Evolutionary conservation across 2,113 vertebrate genomes (phyloP).

Genomic region (Chloebia gouldiae): DNA sequence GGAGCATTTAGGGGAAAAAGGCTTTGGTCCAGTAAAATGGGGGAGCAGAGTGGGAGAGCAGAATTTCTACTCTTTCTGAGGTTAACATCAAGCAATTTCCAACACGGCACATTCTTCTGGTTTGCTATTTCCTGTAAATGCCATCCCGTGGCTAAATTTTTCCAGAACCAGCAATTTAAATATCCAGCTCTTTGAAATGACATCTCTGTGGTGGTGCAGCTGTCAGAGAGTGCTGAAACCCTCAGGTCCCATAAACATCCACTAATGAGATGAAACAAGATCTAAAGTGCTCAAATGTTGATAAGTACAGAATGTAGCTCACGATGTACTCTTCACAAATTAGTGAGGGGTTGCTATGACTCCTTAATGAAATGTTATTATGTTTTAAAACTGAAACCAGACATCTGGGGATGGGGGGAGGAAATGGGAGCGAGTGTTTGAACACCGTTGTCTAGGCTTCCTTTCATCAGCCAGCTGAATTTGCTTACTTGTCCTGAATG

Average conservation of each 20-base stretch:
- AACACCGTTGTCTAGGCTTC: slow-evolving; percentile 51
- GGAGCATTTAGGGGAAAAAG: not conserved
- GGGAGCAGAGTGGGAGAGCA: not conserved
- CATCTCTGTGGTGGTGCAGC: not conserved
- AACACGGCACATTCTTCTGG: not conserved
- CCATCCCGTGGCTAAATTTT: not conserved
- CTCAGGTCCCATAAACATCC: slow-evolving; percentile 56
- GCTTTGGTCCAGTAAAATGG: not conserved
- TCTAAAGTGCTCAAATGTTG: slow-evolving; percentile 43
- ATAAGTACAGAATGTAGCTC: slow-evolving; percentile 44
- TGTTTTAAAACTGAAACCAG: slow-evolving; percentile 60
- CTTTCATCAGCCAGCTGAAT: slow-evolving; percentile 62
- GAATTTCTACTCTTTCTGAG: not conserved
- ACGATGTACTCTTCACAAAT: slow-evolving; percentile 47
- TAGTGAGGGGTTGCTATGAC: slow-evolving; percentile 38
- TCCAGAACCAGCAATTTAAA: slow-evolving; percentile 20
- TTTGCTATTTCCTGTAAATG: slow-evolving; percentile 5
- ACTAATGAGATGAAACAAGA: slow-evolving; percentile 33
- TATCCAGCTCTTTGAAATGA: slow-evolving; percentile 7
- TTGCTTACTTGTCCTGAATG: slow-evolving; percentile 62
- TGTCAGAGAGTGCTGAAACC: slow-evolving; percentile 32
- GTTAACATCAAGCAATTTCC: not conserved
- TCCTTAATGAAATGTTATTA: slow-evolving; percentile 63
- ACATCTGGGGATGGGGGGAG: not conserved
- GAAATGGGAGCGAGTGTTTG: slow-evolving; percentile 32